These are phyloP conservation scores for Bursaphelenchus okinawaensis DNA, from an alignment of 2,888 invertebrate genomes.

Conservation along the genomic window DNA sequence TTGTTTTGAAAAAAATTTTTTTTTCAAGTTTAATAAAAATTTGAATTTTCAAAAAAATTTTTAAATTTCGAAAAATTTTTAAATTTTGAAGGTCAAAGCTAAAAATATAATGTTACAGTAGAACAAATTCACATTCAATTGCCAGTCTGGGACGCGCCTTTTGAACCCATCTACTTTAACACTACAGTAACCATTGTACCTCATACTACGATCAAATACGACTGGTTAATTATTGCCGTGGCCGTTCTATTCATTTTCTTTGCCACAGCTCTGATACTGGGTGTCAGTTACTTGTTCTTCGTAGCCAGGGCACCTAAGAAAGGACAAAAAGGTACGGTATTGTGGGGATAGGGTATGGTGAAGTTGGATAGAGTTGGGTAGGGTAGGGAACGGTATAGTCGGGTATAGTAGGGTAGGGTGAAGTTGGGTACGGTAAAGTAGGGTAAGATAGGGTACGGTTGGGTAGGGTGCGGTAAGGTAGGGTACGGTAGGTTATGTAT, in stretches of 20 bases:
- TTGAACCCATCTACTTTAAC: conserved; percentile 24
- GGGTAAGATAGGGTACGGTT: too few relatives aligned
- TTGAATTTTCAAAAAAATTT: not conserved
- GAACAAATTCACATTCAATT: conserved; percentile 23
- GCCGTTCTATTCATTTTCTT: not conserved
- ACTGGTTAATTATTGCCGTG: not conserved
- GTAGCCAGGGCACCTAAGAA: not conserved
- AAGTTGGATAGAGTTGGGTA: too few relatives aligned
- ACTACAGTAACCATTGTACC: conserved; percentile 4
- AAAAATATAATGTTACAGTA: conserved; percentile 7
- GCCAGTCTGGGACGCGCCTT: conserved; percentile 29
- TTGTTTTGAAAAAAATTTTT: too few relatives aligned
- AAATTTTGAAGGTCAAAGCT: not conserved
- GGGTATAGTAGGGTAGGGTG: too few relatives aligned
- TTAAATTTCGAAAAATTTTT: not conserved
- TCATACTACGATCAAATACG: not conserved
- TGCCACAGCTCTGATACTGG: not conserved
- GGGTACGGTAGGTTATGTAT: too few relatives aligned
- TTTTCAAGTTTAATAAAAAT: too few relatives aligned
- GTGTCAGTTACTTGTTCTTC: not conserved
- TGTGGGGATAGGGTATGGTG: too few relatives aligned
- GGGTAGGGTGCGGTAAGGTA: too few relatives aligned
- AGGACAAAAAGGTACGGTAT: too few relatives aligned
- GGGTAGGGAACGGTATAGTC: too few relatives aligned
- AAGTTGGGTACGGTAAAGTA: too few relatives aligned